A percentile compares a stretch with the other conserved stretches of the same genome.
phyloP scores from a whole-genome alignment of 2,113 vertebrate genomes.

The Syngnathus typhle region DNA sequence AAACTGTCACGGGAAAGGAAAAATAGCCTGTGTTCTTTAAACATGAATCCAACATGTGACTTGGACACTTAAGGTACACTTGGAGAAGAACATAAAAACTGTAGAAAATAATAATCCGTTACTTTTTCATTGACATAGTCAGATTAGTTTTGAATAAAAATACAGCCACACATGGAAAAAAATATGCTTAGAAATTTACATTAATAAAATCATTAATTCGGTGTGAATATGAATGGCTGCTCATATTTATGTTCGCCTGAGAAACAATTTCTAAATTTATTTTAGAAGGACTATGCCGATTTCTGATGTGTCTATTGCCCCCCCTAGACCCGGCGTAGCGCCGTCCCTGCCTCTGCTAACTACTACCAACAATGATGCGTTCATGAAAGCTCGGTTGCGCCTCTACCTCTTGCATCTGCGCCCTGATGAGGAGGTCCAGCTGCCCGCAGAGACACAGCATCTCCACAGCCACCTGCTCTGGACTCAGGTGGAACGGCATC shows the following conservation, averaged over 20 bases:
- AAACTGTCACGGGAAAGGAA: slow-evolving; percentile 45
- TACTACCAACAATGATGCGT: background rate
- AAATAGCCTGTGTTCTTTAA: background rate
- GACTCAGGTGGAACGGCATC: slow-evolving; percentile 69
- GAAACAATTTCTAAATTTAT: too few species aligned
- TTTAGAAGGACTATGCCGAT: too few species aligned
- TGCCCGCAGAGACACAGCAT: slow-evolving; percentile 76
- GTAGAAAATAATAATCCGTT: background rate
- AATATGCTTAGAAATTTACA: background rate
- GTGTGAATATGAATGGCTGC: too few species aligned
- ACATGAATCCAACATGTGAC: background rate
- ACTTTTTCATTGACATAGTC: background rate
- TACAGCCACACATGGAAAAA: background rate
- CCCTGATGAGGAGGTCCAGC: slow-evolving; percentile 75
- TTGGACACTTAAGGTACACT: background rate
- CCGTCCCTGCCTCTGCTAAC: too few species aligned
- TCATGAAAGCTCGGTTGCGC: background rate
- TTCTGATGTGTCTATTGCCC: too few species aligned
- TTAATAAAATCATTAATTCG: too few species aligned
- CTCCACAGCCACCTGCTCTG: slow-evolving; percentile 75
- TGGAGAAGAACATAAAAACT: too few species aligned
- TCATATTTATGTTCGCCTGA: too few species aligned
- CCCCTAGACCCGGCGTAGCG: too few species aligned
- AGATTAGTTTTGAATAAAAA: background rate
- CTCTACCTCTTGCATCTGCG: slow-evolving; percentile 73